These are phyloP conservation scores for Caenorhabditis imperialis DNA, from an alignment of 2,888 invertebrate species.

Conservation along the genomic window DNA sequence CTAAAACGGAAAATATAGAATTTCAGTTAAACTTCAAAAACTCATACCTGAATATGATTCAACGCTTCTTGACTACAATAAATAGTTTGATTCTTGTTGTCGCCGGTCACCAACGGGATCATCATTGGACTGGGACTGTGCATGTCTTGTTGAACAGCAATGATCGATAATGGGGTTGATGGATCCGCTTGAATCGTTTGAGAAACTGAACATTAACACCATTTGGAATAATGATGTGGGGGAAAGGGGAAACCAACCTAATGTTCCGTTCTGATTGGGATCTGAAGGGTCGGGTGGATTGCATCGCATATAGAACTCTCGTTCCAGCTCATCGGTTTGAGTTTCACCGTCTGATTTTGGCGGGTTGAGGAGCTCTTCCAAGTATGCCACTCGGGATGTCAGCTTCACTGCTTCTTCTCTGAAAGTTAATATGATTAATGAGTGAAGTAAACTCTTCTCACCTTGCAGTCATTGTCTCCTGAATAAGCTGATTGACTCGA, in stretches of 20 bases:
- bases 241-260: conserved; percentile 21
- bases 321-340: conserved; percentile 46
- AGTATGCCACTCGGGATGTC: conserved; percentile 53
- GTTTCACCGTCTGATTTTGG: conserved; percentile 37
- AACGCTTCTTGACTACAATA: conserved; percentile 64
- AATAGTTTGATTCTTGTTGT: conserved; percentile 51
- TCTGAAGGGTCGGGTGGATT: conserved; percentile 60
- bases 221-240: conserved; percentile 20
- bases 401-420: conserved; percentile 68
- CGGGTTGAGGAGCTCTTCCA: conserved; percentile 53
- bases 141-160: conserved; percentile 26
- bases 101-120: conserved; percentile 42
- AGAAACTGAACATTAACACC: conserved; percentile 34
- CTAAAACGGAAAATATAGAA: conserved; percentile 39
- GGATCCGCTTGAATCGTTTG: conserved; percentile 50
- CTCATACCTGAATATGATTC: conserved; percentile 60
- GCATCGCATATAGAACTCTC: conserved; percentile 20
- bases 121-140: conserved; percentile 51
- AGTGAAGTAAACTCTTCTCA: conserved; percentile 6
- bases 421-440: conserved; percentile 11
- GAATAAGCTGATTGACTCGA: conserved; percentile 73
- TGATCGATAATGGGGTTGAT: conserved; percentile 56
- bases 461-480: conserved; percentile 74
- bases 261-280: conserved; percentile 48
- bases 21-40: not conserved